Evolutionary conservation across 2,797 vertebrate genomes (phyloP).

Genomic region (Enteromius trimaculatus): DNA sequence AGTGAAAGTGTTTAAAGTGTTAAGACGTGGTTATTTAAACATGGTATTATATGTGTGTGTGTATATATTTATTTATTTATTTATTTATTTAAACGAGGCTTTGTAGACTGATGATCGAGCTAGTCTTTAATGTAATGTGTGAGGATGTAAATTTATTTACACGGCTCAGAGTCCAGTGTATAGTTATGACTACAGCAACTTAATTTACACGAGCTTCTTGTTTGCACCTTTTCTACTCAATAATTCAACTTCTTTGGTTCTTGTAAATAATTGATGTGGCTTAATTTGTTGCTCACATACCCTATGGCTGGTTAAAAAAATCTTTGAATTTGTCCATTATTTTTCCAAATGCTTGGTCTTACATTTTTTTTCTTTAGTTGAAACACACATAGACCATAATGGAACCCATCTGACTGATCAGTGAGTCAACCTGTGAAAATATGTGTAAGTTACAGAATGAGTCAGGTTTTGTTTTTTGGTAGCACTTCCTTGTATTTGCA

Average conservation of each 20-base stretch:
- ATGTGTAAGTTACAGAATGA: background rate
- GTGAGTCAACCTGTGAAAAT: constrained; percentile 2
- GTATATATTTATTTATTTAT: too few relatives aligned
- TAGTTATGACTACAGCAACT: background rate
- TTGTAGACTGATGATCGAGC: background rate
- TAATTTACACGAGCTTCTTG: constrained; percentile 34
- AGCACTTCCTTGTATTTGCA: background rate
- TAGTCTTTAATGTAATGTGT: background rate
- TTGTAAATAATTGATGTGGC: constrained; percentile 57
- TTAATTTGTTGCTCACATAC: constrained; percentile 10
- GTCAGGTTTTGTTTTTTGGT: background rate
- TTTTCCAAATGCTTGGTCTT: background rate
- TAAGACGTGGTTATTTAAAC: background rate
- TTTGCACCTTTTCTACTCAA: constrained; percentile 49
- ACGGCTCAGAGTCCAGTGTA: background rate
- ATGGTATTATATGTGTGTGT: background rate
- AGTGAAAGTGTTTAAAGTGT: background rate
- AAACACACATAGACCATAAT: background rate
- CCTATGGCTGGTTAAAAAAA: background rate
- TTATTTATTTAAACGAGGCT: background rate
- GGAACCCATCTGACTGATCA: background rate
- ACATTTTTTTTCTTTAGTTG: background rate
- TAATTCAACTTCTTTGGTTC: constrained; percentile 58
- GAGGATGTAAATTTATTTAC: constrained; percentile 38
- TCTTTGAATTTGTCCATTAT: background rate